Evolutionary conservation across 2,113 vertebrate genomes (phyloP).

Genomic region (Brachirus orientalis): DNA sequence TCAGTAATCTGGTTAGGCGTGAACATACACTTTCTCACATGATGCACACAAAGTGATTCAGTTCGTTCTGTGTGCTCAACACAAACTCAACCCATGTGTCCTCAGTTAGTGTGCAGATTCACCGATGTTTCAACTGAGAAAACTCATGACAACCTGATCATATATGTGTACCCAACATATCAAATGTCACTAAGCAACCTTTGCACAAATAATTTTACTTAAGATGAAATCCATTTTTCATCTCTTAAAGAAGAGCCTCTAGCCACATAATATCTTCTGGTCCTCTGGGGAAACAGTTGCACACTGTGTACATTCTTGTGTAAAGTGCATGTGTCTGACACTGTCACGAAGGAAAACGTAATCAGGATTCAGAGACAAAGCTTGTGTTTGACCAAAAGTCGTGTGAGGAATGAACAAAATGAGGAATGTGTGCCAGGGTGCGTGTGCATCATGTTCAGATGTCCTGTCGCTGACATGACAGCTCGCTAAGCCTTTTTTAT

Average conservation of each 20-base stretch:
- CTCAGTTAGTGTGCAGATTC: conserved; percentile 59
- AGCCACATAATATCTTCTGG: neutral
- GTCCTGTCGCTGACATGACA: too few species aligned
- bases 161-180: neutral
- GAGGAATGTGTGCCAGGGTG: conserved; percentile 34
- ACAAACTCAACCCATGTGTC: conserved; percentile 59
- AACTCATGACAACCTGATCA: neutral
- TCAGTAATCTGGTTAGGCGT: conserved; percentile 60
- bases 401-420: conserved; percentile 12
- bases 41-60: neutral
- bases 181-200: conserved; percentile 10
- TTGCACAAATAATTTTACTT: neutral
- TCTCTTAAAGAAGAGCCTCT: too few species aligned
- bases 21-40: conserved; percentile 46
- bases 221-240: conserved; percentile 4
- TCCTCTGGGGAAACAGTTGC: neutral
- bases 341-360: neutral
- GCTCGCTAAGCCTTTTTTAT: conserved; percentile 72
- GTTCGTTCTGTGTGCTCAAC: conserved; percentile 23
- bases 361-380: conserved; percentile 33
- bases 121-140: conserved; percentile 38
- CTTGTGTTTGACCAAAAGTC: conserved; percentile 40
- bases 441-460: conserved; percentile 46
- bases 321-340: neutral
- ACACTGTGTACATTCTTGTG: conserved; percentile 6